Conservation (phyloP, 1,140 invertebrate genomes). For the Lepidotrigona ventralis region DNA sequence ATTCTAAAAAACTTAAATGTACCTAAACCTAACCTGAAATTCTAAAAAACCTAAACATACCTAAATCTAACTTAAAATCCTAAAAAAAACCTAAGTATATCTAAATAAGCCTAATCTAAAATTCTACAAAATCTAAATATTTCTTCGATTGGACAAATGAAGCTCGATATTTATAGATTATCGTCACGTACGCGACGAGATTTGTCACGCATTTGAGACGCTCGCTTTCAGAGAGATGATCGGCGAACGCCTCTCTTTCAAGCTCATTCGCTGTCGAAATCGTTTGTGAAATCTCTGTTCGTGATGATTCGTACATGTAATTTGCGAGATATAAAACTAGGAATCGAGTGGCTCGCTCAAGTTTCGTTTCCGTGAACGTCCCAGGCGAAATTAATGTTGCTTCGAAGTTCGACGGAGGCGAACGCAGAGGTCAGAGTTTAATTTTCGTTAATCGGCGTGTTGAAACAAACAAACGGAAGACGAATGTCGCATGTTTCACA, state of each 20-base stretch:
- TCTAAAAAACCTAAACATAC: too few species aligned
- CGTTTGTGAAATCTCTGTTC: not conserved
- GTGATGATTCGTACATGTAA: not conserved
- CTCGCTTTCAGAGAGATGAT: too few species aligned
- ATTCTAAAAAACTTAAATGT: too few species aligned
- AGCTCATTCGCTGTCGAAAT: slow-evolving; percentile 13
- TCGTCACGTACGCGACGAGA: too few species aligned
- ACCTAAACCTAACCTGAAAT: too few species aligned
- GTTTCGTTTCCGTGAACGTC: not conserved
- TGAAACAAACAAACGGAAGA: not conserved
- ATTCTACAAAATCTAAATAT: too few species aligned
- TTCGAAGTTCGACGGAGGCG: not conserved
- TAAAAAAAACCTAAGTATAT: too few species aligned
- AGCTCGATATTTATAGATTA: too few species aligned
- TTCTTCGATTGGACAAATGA: too few species aligned
- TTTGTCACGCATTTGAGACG: too few species aligned
- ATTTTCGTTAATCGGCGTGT: not conserved
- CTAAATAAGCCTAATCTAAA: too few species aligned
- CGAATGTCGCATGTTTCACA: not conserved
- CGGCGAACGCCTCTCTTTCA: not conserved
- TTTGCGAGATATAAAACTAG: not conserved
- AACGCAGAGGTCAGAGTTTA: not conserved
- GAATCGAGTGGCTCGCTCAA: not conserved
- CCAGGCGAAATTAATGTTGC: not conserved
- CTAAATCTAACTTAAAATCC: too few species aligned